Evolutionary conservation across 1,140 invertebrate genomes (phyloP).

Genomic region (Hermetia illucens): DNA sequence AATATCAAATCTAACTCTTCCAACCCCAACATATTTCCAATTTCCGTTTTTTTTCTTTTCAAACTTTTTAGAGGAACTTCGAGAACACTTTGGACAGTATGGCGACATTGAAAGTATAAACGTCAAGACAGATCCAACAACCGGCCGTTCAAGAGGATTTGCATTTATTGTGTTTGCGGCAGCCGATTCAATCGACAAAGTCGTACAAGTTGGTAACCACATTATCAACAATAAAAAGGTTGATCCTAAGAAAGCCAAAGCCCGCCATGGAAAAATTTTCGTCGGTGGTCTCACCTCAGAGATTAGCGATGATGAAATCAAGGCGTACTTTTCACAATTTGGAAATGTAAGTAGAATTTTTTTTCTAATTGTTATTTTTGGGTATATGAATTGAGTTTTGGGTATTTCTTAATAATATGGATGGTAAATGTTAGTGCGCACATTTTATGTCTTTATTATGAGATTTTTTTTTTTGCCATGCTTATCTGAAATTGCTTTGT

Average conservation of each 20-base stretch:
- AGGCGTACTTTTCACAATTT: conserved; percentile 77
- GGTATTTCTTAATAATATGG: too few species aligned
- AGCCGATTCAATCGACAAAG: conserved; percentile 80
- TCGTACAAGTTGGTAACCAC: conserved; percentile 71
- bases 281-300: conserved; percentile 84
- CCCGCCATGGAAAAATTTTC: conserved; percentile 86
- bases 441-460: too few species aligned
- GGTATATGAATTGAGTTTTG: too few species aligned
- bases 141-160: conserved; percentile 79
- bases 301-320: conserved; percentile 84
- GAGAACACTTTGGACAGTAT: conserved; percentile 78
- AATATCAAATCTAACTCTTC: too few species aligned
- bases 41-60: conserved; percentile 17
- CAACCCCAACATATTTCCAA: not conserved
- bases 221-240: conserved; percentile 88
- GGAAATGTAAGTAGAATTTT: conserved; percentile 55
- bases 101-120: conserved; percentile 88
- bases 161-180: conserved; percentile 89
- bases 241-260: conserved; percentile 90
- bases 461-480: too few species aligned
- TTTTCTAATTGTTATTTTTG: conserved; percentile 1
- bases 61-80: conserved; percentile 71
- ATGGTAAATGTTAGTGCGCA: not conserved
- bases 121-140: conserved; percentile 84
- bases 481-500: too few species aligned